These are phyloP conservation scores for Montifringilla adamsi DNA, from an alignment of 2,113 vertebrate genomes.

Conservation along the genomic window DNA sequence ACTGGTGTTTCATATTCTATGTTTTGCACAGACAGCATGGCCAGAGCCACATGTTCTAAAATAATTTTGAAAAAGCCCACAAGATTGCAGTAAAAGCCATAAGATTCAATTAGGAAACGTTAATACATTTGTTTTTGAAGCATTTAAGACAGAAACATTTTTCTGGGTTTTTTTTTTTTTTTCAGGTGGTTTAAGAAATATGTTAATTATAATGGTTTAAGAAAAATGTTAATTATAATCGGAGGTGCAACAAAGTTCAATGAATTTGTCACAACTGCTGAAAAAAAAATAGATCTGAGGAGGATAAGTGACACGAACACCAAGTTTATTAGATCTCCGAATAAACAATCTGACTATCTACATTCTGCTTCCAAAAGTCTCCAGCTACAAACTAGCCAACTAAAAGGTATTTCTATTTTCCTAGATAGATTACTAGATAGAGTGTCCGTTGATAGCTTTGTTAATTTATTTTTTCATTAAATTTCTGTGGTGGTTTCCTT, in stretches of 20 bases:
- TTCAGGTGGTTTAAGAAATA: neutral
- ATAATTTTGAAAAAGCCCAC: neutral
- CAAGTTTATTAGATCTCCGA: neutral
- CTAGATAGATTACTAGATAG: neutral
- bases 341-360: neutral
- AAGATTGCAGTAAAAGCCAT: neutral
- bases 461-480: neutral
- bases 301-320: neutral
- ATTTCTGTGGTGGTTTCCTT: neutral
- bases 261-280: neutral
- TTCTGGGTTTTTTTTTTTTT: neutral
- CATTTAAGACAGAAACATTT: neutral
- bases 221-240: neutral
- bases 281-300: neutral
- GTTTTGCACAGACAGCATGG: neutral
- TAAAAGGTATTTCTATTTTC: neutral
- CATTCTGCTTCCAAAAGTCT: neutral
- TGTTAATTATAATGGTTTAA: neutral
- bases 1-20: neutral
- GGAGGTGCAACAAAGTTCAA: neutral
- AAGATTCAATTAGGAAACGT: neutral
- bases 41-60: neutral
- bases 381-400: neutral
- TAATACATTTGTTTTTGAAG: neutral
- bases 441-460: neutral